phyloP scores from a whole-genome alignment of 2,888 invertebrate genomes.

The Ophion ventricosus region DNA sequence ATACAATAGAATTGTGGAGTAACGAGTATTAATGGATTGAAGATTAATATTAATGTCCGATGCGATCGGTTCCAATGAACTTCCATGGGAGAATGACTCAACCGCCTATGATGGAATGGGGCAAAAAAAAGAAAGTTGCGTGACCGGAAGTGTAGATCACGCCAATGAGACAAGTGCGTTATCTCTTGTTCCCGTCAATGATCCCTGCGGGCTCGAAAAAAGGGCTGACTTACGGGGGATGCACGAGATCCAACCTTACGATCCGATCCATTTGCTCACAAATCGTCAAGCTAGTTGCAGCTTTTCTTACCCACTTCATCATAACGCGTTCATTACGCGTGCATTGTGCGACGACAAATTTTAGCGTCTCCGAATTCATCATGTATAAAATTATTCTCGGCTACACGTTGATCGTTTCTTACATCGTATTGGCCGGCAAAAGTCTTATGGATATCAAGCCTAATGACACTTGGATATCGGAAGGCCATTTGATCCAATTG shows the following conservation, averaged over 20 bases:
- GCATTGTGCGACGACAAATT: too few species aligned
- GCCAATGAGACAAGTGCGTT: constrained; percentile 1
- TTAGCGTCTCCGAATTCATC: neutral
- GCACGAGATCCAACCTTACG: neutral
- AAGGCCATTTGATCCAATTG: constrained; percentile 67
- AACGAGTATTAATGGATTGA: neutral
- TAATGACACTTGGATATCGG: constrained; percentile 67
- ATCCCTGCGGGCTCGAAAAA: neutral
- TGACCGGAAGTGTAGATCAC: constrained; percentile 2
- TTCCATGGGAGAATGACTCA: too few species aligned
- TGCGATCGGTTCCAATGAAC: neutral
- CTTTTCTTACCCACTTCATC: neutral
- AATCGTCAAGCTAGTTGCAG: neutral
- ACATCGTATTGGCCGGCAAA: constrained; percentile 26
- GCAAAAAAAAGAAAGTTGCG: constrained; percentile 7
- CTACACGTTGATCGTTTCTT: neutral
- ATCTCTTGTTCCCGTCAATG: neutral
- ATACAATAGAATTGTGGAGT: neutral
- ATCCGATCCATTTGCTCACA: too few species aligned
- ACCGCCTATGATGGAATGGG: neutral
- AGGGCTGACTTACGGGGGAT: neutral
- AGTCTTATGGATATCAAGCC: constrained; percentile 50
- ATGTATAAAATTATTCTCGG: constrained; percentile 8
- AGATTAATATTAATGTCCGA: constrained; percentile 6
- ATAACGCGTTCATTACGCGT: neutral